Evolutionary conservation across 1,140 invertebrate genomes (phyloP).

Genomic region (Drosophila obscura): DNA sequence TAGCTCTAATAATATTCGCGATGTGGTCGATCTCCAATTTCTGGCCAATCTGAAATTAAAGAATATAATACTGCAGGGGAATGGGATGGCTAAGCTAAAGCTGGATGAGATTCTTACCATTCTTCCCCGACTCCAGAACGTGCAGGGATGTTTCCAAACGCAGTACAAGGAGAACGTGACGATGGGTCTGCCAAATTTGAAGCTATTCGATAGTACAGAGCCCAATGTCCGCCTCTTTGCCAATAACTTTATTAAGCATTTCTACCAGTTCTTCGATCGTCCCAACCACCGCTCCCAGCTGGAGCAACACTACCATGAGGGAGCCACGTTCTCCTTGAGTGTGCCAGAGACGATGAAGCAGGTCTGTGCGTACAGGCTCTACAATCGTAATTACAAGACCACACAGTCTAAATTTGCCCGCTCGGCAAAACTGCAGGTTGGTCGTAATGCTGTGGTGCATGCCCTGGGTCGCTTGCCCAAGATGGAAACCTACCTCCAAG

Average conservation of each 20-base stretch:
- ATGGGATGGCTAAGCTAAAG: conserved; percentile 28
- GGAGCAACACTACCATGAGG: conserved; percentile 3
- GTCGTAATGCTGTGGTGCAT: not conserved
- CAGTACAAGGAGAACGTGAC: not conserved
- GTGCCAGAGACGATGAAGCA: conserved; percentile 3
- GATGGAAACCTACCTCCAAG: not conserved
- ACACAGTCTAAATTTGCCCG: conserved; percentile 12
- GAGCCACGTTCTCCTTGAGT: conserved; percentile 37
- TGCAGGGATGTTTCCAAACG: conserved; percentile 10
- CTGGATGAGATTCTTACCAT: not conserved
- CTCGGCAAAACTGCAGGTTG: conserved; percentile 28
- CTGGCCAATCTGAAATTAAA: conserved; percentile 8
- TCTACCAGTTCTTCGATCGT: conserved; percentile 32
- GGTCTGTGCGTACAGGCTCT: conserved; percentile 19
- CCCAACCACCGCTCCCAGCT: conserved; percentile 12
- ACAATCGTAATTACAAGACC: conserved; percentile 33
- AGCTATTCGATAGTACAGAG: not conserved
- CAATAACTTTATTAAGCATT: conserved; percentile 5
- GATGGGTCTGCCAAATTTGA: not conserved
- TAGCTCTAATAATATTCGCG: conserved; percentile 35
- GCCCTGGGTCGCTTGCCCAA: conserved; percentile 34
- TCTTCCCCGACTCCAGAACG: conserved; percentile 24
- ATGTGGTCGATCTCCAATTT: conserved; percentile 21
- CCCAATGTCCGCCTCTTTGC: not conserved
- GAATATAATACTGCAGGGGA: conserved; percentile 19